These are phyloP conservation scores for Cairina moschata DNA, from an alignment of 2,113 vertebrate genomes.

Conservation along the genomic window DNA sequence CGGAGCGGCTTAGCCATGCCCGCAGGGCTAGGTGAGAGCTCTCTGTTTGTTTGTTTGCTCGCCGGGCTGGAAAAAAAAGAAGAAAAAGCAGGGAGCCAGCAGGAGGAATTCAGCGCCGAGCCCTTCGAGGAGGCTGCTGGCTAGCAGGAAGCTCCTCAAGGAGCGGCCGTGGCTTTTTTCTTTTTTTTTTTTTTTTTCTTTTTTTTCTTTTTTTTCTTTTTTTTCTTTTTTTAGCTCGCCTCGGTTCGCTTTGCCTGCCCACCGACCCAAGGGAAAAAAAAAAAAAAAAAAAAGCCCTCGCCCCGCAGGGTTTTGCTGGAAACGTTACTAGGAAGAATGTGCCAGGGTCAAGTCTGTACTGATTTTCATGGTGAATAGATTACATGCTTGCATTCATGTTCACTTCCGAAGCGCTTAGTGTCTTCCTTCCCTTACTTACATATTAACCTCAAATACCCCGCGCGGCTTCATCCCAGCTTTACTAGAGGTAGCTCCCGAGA, in stretches of 20 bases:
- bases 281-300: background rate
- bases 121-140: background rate
- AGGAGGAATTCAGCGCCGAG: background rate
- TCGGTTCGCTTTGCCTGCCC: no score
- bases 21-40: slow-evolving; percentile 55
- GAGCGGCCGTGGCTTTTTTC: background rate
- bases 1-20: background rate
- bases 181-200: background rate
- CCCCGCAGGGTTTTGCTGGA: slow-evolving; percentile 21
- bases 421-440: slow-evolving; percentile 76
- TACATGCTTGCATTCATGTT: slow-evolving; percentile 81
- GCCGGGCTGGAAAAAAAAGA: background rate
- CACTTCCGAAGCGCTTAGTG: slow-evolving; percentile 82
- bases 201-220: no score
- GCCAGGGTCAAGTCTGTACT: slow-evolving; percentile 78
- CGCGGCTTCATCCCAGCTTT: slow-evolving; percentile 48
- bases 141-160: background rate
- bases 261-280: no score
- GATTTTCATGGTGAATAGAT: slow-evolving; percentile 83
- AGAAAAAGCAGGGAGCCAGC: no score
- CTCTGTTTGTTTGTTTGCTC: slow-evolving; percentile 13
- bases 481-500: slow-evolving; percentile 40
- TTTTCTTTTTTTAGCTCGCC: background rate
- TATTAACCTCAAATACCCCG: slow-evolving; percentile 68
- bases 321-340: slow-evolving; percentile 67